Conservation (phyloP, 2,888 invertebrate species). For the Lasioglossum figueresi region DNA sequence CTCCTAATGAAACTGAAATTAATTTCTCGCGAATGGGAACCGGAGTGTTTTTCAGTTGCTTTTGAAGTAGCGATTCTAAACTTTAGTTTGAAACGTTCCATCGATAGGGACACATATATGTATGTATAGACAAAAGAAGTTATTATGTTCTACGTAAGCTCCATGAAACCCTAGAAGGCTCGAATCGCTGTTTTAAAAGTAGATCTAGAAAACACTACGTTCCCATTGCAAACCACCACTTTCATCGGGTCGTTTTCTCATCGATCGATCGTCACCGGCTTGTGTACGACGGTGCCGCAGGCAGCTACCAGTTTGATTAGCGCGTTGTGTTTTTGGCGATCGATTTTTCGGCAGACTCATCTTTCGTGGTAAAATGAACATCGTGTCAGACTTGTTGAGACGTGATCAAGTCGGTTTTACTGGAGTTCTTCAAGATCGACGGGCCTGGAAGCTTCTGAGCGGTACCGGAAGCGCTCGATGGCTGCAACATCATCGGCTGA, state of each 20-base stretch:
- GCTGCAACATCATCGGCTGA: constrained; percentile 83
- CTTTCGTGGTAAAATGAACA: constrained; percentile 62
- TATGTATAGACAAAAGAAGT: constrained; percentile 14
- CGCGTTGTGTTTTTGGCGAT: constrained; percentile 28
- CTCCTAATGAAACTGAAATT: constrained; percentile 2
- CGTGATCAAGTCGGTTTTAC: constrained; percentile 81
- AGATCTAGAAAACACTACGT: background rate
- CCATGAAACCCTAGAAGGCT: background rate
- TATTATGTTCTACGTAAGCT: constrained; percentile 47
- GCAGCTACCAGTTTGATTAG: constrained; percentile 38
- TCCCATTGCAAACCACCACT: background rate
- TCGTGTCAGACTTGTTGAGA: constrained; percentile 82
- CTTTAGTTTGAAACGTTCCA: constrained; percentile 6
- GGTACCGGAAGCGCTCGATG: constrained; percentile 58
- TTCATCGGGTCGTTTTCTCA: background rate
- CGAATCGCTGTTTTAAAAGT: constrained; percentile 13
- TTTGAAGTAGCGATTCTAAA: background rate
- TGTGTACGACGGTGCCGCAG: constrained; percentile 18
- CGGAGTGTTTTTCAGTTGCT: background rate
- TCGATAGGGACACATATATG: background rate
- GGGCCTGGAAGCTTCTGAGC: constrained; percentile 81
- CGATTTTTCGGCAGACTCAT: constrained; percentile 44
- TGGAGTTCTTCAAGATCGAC: constrained; percentile 82
- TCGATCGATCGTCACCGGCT: constrained; percentile 17
- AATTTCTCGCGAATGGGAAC: background rate